These are phyloP conservation scores for Synanthedon formicaeformis DNA, from an alignment of 2,888 invertebrate species.

Conservation along the genomic window DNA sequence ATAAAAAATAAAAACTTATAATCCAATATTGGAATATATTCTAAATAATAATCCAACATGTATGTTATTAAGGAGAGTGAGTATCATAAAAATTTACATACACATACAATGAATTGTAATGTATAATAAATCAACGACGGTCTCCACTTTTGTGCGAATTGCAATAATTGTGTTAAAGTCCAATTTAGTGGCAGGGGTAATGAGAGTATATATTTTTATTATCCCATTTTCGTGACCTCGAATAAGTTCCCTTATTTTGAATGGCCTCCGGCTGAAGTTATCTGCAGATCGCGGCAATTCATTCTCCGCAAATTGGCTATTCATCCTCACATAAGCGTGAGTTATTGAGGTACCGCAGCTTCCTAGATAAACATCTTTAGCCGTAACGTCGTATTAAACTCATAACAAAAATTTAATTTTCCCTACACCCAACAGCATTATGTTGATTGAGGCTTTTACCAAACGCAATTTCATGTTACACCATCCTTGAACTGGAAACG, in stretches of 20 bases:
- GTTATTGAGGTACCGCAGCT: conserved; percentile 28
- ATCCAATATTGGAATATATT: too few species aligned
- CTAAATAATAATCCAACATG: too few species aligned
- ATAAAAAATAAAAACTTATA: too few species aligned
- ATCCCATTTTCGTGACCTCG: conserved; percentile 14
- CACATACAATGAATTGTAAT: too few species aligned
- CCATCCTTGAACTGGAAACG: too few species aligned
- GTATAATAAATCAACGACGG: too few species aligned
- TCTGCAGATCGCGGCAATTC: conserved; percentile 44
- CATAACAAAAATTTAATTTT: conserved; percentile 21
- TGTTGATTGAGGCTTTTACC: conserved; percentile 9
- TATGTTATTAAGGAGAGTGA: too few species aligned
- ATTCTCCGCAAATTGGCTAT: conserved; percentile 53
- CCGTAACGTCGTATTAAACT: conserved; percentile 19
- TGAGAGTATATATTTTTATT: conserved; percentile 4
- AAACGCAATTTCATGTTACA: too few species aligned
- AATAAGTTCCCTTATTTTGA: conserved; percentile 15
- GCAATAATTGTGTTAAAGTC: background rate
- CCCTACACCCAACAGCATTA: conserved; percentile 9
- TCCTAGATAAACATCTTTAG: conserved; percentile 26
- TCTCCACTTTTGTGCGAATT: background rate
- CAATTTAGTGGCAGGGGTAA: background rate
- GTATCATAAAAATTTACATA: too few species aligned
- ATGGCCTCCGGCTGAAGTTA: conserved; percentile 20
- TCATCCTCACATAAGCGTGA: conserved; percentile 46